Conservation (phyloP, 2,113 vertebrate species). For the Fregetta grallaria region DNA sequence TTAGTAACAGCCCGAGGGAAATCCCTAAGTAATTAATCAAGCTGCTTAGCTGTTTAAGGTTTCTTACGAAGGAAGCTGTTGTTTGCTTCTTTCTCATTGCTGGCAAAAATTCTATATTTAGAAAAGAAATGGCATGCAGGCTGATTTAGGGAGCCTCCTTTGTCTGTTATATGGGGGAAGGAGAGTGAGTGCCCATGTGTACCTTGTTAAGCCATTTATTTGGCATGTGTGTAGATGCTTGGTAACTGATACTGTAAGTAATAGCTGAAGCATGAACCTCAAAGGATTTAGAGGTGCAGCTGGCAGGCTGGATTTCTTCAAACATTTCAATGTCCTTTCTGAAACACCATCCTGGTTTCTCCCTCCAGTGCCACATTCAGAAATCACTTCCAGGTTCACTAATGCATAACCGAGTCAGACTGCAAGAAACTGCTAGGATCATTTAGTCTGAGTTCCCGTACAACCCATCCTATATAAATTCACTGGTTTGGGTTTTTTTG, state of each 20-base stretch:
- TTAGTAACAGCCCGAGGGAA: constrained; percentile 50
- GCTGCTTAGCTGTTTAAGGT: neutral
- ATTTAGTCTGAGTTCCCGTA: neutral
- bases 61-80: neutral
- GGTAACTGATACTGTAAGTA: neutral
- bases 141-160: neutral
- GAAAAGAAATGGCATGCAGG: neutral
- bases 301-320: neutral
- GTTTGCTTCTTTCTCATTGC: neutral
- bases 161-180: neutral
- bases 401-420: neutral
- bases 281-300: neutral
- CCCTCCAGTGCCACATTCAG: neutral
- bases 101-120: neutral
- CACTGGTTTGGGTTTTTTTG: neutral
- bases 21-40: constrained; percentile 52
- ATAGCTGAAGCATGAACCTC: neutral
- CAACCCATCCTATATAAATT: neutral
- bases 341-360: neutral
- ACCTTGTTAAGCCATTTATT: neutral
- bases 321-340: neutral
- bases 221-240: neutral
- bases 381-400: neutral
- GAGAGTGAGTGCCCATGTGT: neutral
- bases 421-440: neutral